Evolutionary conservation across 2,888 invertebrate species (phyloP), one percentile per base, ranked within the genome.

Genomic region (Sinotaia quadrata): DNA sequence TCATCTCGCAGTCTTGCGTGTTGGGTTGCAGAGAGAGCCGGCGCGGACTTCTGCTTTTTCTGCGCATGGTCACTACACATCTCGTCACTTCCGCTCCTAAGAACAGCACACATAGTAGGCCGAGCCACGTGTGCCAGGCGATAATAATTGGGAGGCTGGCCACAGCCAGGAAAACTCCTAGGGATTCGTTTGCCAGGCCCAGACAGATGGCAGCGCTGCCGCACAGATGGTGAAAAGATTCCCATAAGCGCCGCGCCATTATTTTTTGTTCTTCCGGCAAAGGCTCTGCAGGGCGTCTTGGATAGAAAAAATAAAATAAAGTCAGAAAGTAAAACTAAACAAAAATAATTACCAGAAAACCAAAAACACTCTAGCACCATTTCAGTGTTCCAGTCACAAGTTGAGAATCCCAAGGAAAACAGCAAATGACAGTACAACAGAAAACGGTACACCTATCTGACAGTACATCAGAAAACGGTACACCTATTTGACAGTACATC

Each of bases 71-170:
- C 36, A 15, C 15, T 31, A 62, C n/a, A 2, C 62, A 51, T 31
- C 67, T 52, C 4, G 27, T 24, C 27, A 57, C 49, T 29, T 75
- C 71, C 1, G 67, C 70, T 5, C 73, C 36, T 18, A 72, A 10
- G 63, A 67, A 62, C 29, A 75, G 44, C 3, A 77, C 24, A 7
- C 78, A 34, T 10, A 78, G 36, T 15, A 76, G 18, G 5, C 69
- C 72, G 2, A 80, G 58, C 62, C 78, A 80, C 27, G 68, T 69
- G 52, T 75, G 75, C 80, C 80, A 80, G 24, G 76, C 47, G 21
- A 68, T 65, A 77, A 78, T 76, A 57, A 77, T 66, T 4, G 73
- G 37, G 8, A 54, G 51, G 31, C 49, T 33, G 5, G 72, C 34
- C 12, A 73, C 68, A 18, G 74, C 77, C 27, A 79, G 60, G 66